A percentile compares a stretch with the other conserved stretches of the same genome.
phyloP scores from a whole-genome alignment of 2,113 vertebrate species.

The Tauraco erythrolophus region DNA sequence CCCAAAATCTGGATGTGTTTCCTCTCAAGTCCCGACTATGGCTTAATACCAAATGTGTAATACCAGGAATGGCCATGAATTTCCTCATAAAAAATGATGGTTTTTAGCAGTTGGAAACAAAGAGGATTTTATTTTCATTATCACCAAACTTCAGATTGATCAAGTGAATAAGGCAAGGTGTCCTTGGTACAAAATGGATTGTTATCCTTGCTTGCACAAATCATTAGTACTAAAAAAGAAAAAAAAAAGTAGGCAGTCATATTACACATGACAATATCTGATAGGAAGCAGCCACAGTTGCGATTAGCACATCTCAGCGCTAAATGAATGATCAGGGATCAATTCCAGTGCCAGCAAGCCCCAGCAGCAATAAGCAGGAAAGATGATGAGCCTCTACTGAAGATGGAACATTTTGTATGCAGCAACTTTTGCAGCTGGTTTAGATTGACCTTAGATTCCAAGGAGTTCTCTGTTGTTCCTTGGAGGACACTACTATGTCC shows the following conservation, averaged over 20 bases:
- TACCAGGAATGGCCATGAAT: neutral
- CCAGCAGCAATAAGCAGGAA: conserved; percentile 8
- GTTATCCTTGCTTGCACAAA: neutral
- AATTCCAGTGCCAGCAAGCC: neutral
- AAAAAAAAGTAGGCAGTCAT: neutral
- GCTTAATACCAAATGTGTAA: neutral
- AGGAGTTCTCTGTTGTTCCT: neutral
- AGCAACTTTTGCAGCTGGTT: neutral
- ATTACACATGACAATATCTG: neutral
- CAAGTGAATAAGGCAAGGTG: neutral
- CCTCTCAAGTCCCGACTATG: neutral
- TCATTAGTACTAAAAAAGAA: neutral
- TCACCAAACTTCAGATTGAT: neutral
- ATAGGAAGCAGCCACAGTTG: neutral
- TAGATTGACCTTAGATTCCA: neutral
- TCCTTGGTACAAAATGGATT: neutral
- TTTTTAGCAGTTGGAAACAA: neutral
- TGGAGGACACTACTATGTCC: neutral
- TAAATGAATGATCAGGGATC: conserved; percentile 28
- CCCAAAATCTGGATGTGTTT: neutral
- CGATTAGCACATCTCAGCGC: neutral
- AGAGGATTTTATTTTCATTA: neutral
- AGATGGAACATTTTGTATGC: neutral
- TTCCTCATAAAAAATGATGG: neutral
- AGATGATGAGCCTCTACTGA: neutral